Evolutionary conservation across 2,113 vertebrate genomes (phyloP).

Genomic region (Atherinomorus stipes): DNA sequence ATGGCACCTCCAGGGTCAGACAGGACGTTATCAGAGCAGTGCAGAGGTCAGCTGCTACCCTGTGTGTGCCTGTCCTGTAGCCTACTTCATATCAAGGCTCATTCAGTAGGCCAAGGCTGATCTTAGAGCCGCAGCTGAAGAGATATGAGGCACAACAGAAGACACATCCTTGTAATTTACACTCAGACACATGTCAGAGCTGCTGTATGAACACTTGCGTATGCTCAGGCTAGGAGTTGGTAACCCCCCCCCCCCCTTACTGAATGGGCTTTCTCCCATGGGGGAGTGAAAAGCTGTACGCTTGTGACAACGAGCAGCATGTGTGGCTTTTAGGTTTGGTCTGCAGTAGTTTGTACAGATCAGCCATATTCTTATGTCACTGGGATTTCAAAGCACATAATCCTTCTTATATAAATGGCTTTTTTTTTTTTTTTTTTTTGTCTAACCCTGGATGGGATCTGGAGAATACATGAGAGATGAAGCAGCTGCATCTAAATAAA

Average conservation of each 20-base stretch:
- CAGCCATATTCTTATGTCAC: conserved; percentile 70
- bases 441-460: conserved; percentile 46
- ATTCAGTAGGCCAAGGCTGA: conserved; percentile 24
- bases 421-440: conserved; percentile 34
- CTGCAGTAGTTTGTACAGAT: conserved; percentile 21
- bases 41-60: conserved; percentile 63
- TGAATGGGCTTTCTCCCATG: conserved; percentile 2
- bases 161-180: conserved; percentile 33
- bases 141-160: conserved; percentile 16
- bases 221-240: conserved; percentile 20
- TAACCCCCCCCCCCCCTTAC: conserved; percentile 17
- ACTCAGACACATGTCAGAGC: conserved; percentile 20
- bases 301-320: conserved; percentile 14
- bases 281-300: not conserved
- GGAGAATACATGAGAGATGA: conserved; percentile 52
- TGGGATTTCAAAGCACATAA: conserved; percentile 70
- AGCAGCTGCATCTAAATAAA: conserved; percentile 75
- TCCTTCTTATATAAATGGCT: conserved; percentile 77
- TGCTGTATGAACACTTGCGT: conserved; percentile 2
- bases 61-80: conserved; percentile 39
- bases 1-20: conserved; percentile 34
- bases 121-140: not conserved
- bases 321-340: conserved; percentile 25
- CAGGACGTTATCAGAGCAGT: conserved; percentile 46
- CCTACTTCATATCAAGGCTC: conserved; percentile 20